These are phyloP conservation scores for Procapra przewalskii DNA, from an alignment of 2,113 vertebrate genomes.

Conservation along the genomic window DNA sequence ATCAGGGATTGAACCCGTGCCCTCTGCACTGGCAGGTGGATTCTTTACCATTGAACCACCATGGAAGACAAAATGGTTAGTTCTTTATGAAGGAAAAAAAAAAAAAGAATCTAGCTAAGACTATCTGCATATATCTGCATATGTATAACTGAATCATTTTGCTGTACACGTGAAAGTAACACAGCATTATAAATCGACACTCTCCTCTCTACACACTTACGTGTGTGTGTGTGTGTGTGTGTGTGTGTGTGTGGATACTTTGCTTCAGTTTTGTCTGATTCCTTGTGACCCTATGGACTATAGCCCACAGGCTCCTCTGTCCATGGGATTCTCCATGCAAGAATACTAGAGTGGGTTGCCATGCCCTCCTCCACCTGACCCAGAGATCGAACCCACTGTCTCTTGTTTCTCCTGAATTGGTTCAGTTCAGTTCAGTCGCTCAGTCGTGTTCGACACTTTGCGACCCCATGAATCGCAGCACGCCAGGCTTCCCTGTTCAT, in stretches of 20 bases:
- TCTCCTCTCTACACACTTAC: not conserved
- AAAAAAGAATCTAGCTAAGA: not conserved
- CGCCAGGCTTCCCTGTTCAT: too few species aligned
- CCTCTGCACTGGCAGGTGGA: not conserved
- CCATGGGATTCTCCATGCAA: not conserved
- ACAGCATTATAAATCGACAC: not conserved
- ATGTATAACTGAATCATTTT: not conserved
- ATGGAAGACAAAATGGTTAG: not conserved
- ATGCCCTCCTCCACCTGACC: not conserved
- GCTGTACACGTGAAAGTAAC: not conserved
- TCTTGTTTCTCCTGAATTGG: not conserved
- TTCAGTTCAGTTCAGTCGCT: not conserved
- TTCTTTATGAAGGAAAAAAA: not conserved
- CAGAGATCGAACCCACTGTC: not conserved
- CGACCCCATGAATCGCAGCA: too few species aligned
- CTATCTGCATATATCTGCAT: not conserved
- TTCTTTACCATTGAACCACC: not conserved
- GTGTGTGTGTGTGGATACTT: fast-evolving
- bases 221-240: fast-evolving
- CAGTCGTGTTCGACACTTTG: too few species aligned
- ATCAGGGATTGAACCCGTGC: not conserved
- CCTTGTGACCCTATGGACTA: not conserved
- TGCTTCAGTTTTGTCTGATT: not conserved
- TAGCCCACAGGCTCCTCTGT: not conserved
- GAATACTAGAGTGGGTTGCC: not conserved